phyloP scores from a whole-genome alignment of 2,113 vertebrate species.

The Tragulus kanchil region DNA sequence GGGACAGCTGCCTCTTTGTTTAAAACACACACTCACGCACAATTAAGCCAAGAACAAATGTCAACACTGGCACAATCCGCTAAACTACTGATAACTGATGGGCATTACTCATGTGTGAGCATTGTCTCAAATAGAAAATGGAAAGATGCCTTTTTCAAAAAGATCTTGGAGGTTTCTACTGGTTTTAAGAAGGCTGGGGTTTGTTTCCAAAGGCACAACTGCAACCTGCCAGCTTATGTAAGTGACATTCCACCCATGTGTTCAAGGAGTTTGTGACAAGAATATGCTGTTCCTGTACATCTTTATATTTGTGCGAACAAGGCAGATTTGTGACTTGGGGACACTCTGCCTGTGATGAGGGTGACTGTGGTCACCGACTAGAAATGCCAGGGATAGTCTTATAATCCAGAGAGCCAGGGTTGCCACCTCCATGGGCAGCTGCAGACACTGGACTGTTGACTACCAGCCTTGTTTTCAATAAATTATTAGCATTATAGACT shows the following conservation, averaged over 20 bases:
- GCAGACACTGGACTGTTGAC: not conserved
- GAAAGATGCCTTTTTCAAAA: not conserved
- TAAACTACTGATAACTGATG: conserved; percentile 68
- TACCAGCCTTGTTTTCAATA: not conserved
- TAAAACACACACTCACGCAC: conserved; percentile 57
- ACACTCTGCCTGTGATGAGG: not conserved
- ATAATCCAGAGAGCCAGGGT: not conserved
- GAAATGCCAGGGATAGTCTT: not conserved
- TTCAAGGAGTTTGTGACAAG: conserved; percentile 48
- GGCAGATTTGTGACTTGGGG: not conserved
- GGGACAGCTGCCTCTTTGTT: conserved; percentile 79
- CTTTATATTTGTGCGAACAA: conserved; percentile 31
- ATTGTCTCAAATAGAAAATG: conserved; percentile 23
- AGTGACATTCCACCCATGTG: conserved; percentile 71
- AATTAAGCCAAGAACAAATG: conserved; percentile 74
- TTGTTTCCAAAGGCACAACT: not conserved
- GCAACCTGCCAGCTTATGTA: conserved; percentile 73
- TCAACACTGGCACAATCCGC: conserved; percentile 69
- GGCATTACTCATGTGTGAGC: conserved; percentile 37
- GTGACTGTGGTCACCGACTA: not conserved
- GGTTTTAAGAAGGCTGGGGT: conserved; percentile 28
- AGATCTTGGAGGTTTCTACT: not conserved
- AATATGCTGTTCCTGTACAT: conserved; percentile 8
- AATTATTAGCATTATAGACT: not conserved
- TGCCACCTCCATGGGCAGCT: not conserved